Conservation (phyloP, 2,797 vertebrate genomes). For the Xenopus petersii region DNA sequence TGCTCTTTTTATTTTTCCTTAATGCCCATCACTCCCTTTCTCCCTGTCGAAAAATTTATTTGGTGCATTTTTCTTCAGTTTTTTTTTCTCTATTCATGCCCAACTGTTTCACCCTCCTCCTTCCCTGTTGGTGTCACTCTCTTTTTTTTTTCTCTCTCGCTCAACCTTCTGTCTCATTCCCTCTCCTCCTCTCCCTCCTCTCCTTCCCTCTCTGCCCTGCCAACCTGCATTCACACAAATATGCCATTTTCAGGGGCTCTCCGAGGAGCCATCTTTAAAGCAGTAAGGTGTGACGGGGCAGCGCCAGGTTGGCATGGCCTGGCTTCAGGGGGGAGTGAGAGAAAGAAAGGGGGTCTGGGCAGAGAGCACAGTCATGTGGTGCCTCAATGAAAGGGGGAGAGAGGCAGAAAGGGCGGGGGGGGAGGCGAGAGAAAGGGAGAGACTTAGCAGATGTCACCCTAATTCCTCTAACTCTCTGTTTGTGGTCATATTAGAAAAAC, state of each 20-base stretch:
- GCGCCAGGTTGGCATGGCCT: conserved; percentile 29
- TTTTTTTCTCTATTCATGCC: background rate
- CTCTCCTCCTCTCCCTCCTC: background rate
- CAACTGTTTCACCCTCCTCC: conserved; percentile 1
- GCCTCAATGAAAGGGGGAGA: conserved; percentile 27
- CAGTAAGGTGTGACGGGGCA: conserved; percentile 45
- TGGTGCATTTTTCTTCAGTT: background rate
- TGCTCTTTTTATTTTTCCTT: conserved; percentile 14
- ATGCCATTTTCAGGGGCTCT: conserved; percentile 36
- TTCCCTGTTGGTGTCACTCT: background rate
- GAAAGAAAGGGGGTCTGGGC: conserved; percentile 23
- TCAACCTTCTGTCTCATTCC: background rate
- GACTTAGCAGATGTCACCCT: conserved; percentile 89
- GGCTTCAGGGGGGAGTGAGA: background rate
- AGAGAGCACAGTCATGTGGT: conserved; percentile 27
- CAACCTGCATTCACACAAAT: conserved; percentile 33
- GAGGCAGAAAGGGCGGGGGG: conserved; percentile 10
- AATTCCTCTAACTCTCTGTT: conserved; percentile 91
- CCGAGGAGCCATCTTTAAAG: conserved; percentile 41
- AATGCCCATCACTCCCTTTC: conserved; percentile 35
- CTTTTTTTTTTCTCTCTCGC: background rate
- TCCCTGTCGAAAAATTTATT: conserved; percentile 45
- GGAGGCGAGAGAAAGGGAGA: conserved; percentile 10
- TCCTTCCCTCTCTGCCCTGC: conserved; percentile 13
- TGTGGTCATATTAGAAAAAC: conserved; percentile 98